These are phyloP conservation scores for Aphaenogaster ashmeadi DNA, from an alignment of 1,140 invertebrate genomes.

Conservation along the genomic window DNA sequence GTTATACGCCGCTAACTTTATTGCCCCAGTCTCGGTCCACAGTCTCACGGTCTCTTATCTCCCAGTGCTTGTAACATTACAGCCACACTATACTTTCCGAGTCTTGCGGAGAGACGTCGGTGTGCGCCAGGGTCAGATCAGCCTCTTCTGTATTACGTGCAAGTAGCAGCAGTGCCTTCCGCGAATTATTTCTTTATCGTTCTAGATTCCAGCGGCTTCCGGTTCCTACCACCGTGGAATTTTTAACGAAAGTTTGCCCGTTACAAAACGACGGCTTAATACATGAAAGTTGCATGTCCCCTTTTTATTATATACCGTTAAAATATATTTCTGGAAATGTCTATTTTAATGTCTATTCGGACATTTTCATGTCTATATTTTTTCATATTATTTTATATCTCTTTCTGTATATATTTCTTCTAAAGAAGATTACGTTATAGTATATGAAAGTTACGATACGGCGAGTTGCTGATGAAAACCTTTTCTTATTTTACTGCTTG, in stretches of 20 bases:
- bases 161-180: conserved; percentile 41
- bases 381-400: background rate
- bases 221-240: conserved; percentile 16
- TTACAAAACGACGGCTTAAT: background rate
- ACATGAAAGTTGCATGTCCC: background rate
- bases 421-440: background rate
- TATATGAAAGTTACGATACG: conserved; percentile 4
- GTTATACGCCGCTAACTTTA: conserved; percentile 63
- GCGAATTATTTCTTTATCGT: conserved; percentile 60
- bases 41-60: conserved; percentile 68
- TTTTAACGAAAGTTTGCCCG: conserved; percentile 3
- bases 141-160: conserved; percentile 48
- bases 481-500: conserved; percentile 14
- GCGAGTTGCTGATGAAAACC: conserved; percentile 15
- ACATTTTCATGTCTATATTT: background rate
- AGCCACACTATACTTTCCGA: conserved; percentile 59
- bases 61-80: conserved; percentile 42
- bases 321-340: background rate
- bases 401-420: background rate
- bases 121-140: conserved; percentile 46
- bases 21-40: conserved; percentile 29
- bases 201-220: conserved; percentile 28
- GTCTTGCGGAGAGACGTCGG: conserved; percentile 27
- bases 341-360: background rate
- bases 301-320: background rate